Percentiles rank a stretch among this genome's conserved stretches.
Conservation (phyloP, 2,113 vertebrate species). For the Bubo bubo region DNA sequence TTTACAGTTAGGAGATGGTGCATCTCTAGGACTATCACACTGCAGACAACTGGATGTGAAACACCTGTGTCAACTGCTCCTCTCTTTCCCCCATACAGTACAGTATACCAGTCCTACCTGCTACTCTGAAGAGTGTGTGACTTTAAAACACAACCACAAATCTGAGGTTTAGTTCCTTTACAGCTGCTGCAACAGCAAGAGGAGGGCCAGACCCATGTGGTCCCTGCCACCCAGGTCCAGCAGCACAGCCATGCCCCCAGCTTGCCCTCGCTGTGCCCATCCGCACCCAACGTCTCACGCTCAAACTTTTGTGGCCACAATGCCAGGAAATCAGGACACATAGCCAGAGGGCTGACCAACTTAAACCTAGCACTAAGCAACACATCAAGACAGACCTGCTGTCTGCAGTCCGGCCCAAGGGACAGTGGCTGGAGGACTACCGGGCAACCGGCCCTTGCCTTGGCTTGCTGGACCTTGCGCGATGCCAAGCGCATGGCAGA, state of each 20-base stretch:
- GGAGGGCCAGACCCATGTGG: neutral
- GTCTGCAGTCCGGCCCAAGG: neutral
- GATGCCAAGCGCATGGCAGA: neutral
- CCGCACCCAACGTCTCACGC: rapidly evolving
- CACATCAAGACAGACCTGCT: rapidly evolving
- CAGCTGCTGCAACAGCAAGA: neutral
- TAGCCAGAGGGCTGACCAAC: too few relatives aligned
- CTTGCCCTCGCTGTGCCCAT: rapidly evolving
- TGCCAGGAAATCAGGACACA: neutral
- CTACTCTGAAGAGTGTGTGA: rapidly evolving
- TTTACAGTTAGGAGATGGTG: neutral
- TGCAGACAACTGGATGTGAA: neutral
- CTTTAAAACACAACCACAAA: neutral
- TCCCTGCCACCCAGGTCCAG: neutral
- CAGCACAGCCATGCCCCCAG: rapidly evolving
- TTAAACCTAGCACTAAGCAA: neutral
- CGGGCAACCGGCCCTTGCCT: rapidly evolving
- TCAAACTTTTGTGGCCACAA: neutral
- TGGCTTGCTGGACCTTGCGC: neutral
- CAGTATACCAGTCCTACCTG: neutral
- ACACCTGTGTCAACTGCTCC: neutral
- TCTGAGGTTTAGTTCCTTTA: neutral
- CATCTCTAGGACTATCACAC: too few relatives aligned
- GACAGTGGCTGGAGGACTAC: neutral
- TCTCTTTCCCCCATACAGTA: rapidly evolving